A percentile compares a stretch with the other conserved stretches of the same genome.
Conservation (phyloP, 2,113 vertebrate genomes). For the Alligator mississippiensis region DNA sequence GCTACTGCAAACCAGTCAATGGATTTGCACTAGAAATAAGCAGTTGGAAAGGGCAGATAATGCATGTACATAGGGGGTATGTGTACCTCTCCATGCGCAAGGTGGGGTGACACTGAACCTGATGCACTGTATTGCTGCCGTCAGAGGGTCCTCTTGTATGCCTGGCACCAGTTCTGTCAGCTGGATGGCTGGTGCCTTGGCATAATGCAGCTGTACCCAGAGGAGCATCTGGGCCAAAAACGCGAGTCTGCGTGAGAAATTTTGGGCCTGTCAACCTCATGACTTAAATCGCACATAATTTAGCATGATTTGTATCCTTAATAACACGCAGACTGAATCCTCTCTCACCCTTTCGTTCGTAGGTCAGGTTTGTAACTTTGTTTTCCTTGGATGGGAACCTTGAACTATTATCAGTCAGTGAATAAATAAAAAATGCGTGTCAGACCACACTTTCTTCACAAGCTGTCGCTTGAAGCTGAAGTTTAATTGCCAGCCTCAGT, state of each 20-base stretch:
- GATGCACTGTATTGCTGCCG: fast-evolving
- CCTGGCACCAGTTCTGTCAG: background rate
- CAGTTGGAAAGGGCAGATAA: background rate
- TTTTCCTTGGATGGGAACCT: slow-evolving; percentile 59
- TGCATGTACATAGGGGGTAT: too few relatives aligned
- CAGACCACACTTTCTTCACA: background rate
- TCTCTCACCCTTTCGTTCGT: slow-evolving; percentile 32
- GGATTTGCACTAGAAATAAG: background rate
- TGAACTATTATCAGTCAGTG: background rate
- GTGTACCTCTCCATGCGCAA: too few relatives aligned
- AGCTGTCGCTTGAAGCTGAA: slow-evolving; percentile 3
- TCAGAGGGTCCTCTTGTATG: fast-evolving
- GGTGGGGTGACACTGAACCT: background rate
- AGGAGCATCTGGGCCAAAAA: background rate
- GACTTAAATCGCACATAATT: slow-evolving; percentile 37
- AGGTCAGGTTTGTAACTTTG: slow-evolving; percentile 1
- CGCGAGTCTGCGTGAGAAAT: slow-evolving; percentile 38
- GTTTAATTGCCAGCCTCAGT: slow-evolving; percentile 23
- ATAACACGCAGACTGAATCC: slow-evolving; percentile 9
- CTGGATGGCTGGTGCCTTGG: background rate
- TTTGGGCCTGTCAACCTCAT: background rate
- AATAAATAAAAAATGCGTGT: slow-evolving; percentile 17
- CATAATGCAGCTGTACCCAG: background rate
- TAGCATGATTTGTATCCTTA: slow-evolving; percentile 23
- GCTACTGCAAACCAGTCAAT: background rate